Conservation (phyloP, 2,888 invertebrate species). For the Beris chalybata region DNA sequence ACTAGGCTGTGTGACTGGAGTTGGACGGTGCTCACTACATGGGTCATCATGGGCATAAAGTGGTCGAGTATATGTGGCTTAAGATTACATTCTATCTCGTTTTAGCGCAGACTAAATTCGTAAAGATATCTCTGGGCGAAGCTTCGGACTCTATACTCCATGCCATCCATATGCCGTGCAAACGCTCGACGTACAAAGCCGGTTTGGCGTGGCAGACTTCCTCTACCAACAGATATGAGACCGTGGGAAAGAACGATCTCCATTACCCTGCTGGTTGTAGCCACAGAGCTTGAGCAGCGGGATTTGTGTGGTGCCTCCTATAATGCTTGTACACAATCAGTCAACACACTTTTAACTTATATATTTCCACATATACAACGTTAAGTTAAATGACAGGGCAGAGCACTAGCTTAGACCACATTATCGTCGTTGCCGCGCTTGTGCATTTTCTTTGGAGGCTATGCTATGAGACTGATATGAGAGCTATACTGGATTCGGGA, state of each 20-base stretch:
- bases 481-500: neutral
- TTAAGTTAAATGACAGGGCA: conserved; percentile 29
- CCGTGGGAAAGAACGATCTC: conserved; percentile 54
- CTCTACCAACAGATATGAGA: conserved; percentile 51
- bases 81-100: conserved; percentile 15
- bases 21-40: too few relatives aligned
- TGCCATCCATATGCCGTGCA: conserved; percentile 3
- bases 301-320: conserved; percentile 23
- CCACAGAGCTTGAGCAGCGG: conserved; percentile 16
- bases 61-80: neutral
- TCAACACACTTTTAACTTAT: conserved; percentile 22
- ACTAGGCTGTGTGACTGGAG: too few relatives aligned
- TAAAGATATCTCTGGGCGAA: neutral
- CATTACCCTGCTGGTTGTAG: conserved; percentile 36
- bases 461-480: neutral
- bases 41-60: too few relatives aligned
- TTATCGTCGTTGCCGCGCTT: conserved; percentile 26
- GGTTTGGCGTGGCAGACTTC: conserved; percentile 47
- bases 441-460: conserved; percentile 16
- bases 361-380: conserved; percentile 14
- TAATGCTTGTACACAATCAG: conserved; percentile 28
- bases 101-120: neutral
- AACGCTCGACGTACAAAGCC: conserved; percentile 39
- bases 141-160: neutral
- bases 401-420: conserved; percentile 25